phyloP scores from a whole-genome alignment of 2,888 invertebrate species.

The Dynastes hyllus region DNA sequence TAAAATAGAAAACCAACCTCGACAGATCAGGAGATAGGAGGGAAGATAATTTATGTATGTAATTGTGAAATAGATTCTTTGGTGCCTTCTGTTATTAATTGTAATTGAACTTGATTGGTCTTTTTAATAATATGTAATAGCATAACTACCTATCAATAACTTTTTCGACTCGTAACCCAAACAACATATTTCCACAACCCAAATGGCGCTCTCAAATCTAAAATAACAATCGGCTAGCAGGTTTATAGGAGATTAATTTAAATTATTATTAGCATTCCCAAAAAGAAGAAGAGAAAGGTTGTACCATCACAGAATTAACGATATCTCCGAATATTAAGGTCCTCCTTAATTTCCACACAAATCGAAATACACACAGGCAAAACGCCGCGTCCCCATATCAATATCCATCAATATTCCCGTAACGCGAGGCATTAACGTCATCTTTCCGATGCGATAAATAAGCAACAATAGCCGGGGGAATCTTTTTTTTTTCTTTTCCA shows the following conservation, averaged over 20 bases:
- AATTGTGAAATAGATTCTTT: too few relatives aligned
- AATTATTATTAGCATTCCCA: slow-evolving; percentile 1
- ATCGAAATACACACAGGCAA: slow-evolving; percentile 19
- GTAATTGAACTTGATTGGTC: too few relatives aligned
- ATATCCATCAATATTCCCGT: slow-evolving; percentile 32
- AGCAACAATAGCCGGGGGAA: slow-evolving; percentile 7
- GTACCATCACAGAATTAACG: slow-evolving; percentile 20
- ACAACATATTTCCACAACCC: not conserved
- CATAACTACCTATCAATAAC: too few relatives aligned
- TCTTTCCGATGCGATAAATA: slow-evolving; percentile 20
- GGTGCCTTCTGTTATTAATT: too few relatives aligned
- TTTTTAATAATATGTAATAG: too few relatives aligned
- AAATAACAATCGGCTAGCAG: not conserved
- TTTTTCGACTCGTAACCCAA: not conserved
- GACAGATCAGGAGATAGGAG: too few relatives aligned
- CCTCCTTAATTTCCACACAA: slow-evolving; percentile 24
- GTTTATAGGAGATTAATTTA: not conserved
- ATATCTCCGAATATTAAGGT: slow-evolving; percentile 7
- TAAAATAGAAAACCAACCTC: too few relatives aligned
- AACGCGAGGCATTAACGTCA: slow-evolving; percentile 19
- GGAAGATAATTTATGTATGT: too few relatives aligned
- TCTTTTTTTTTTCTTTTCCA: not conserved
- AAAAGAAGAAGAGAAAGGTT: not conserved
- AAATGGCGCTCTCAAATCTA: too few relatives aligned
- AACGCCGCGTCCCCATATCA: not conserved